Base-by-base conservation (phyloP, 1,140 invertebrate species). In the Brevipalpus yothersi region DNA sequence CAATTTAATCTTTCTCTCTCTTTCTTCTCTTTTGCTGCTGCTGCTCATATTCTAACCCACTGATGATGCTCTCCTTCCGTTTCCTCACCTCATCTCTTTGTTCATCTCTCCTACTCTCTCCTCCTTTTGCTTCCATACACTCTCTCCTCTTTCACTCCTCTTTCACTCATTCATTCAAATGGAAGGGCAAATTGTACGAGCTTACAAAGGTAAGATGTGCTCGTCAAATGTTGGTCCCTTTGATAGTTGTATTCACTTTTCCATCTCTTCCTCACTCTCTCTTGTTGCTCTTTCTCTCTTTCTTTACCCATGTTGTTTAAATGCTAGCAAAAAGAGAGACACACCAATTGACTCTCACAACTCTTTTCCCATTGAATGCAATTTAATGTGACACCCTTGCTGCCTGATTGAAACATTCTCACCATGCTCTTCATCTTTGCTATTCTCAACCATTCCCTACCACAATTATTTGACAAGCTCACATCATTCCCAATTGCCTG, bases 151-250 rank as follows among this genome's bases (percentile, higher is more conserved):
- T 17, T 13, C n/a, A 17, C 1, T 57, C 19, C 1, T 19, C 15
- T n/a, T 10, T 13, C 12, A 40, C 4, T 40, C 12, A 17, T 40
- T 40, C 13, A 13, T 56, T 13, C 15, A 39, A 13, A 40, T 40
- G 41, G 19, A 41, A 57, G 56, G 56, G 56, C 8, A 57, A 57
- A 42, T 19, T 57, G 10, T 57, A 57, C 41, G 56, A 41, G 56
- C 41, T 57, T 15, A n/a, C n/a, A 57, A 41, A 43, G 56, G 56
- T 57, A 39, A 57, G 23, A 23, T 23, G 11, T 41, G 21, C 40
- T 54, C 21, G 15, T 19, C 45, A 19, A 47, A 47, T 19, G 45
- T n/a, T 47, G 7, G 45, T 19, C 13, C 13, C 13, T 19, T 2
- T 3, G 19, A 19, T 3, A 47, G 2, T 47, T 47, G 2, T 31